Base-by-base conservation (phyloP, 2,113 vertebrate genomes). In the Coptodon bakossiorum region DNA sequence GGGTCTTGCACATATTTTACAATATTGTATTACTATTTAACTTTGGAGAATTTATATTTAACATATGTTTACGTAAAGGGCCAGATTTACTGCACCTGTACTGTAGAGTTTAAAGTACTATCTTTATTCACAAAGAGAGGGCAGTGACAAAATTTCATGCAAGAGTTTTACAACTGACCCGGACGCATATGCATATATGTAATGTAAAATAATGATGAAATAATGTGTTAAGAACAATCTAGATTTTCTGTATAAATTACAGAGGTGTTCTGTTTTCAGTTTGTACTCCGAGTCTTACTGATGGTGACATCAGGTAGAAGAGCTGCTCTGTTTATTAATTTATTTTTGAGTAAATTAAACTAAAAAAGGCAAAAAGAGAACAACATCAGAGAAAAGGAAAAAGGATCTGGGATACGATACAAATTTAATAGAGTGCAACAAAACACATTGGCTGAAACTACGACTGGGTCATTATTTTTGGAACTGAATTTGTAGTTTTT, bases 61-160 rank as follows among this genome's bases (percentile, higher is more conserved):
- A 34, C 16, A 61, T 63, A 0, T 34, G 16, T 34, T 61, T 61
- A 61, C 57, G 34, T 19, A 61, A 61, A 61, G 16, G 8, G 29
- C 7, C 57, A 34, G 57, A 34, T 34, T 43, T 61, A 61, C 29
- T 34, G 0, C 9, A 10, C 5, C 16, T 61, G 57, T 61, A 61
- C 16, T 34, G 57, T 10, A 61, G 9, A 6, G 29, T 34, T 10
- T 34, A 3, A 61, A 61, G 29, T 10, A 0, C 0, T 16, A 61
- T 10, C 29, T 10, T 16, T 61, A 61, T 6, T 10, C 9, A 34
- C 29, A 34, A 61, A 10, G 57, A 0, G 10, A 61, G 8, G 57
- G 14, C 57, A 61, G 16, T 10, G 57, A 61, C 29, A 61, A 19
- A 61, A 1, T 61, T 34, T 17, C 1, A 61, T 61, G 3, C 6